These are phyloP conservation scores for Heliocidaris tuberculata DNA, from an alignment of 35 echinoderm and acorn worm species.

Conservation along the genomic window DNA sequence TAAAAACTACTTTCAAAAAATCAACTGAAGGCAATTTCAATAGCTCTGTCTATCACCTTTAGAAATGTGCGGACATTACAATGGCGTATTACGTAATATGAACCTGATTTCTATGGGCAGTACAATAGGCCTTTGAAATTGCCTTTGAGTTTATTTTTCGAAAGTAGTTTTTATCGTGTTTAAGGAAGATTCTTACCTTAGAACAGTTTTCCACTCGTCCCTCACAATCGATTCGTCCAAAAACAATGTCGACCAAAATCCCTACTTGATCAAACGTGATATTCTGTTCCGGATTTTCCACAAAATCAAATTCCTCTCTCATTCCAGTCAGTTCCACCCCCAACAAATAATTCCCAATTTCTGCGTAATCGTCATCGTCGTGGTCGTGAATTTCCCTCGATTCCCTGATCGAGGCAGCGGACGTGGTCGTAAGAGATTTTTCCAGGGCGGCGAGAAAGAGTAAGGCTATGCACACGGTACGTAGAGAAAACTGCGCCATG, in stretches of 20 bases:
- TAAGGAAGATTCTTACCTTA: neutral
- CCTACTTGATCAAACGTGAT: neutral
- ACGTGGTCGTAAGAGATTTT: neutral
- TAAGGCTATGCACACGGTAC: neutral
- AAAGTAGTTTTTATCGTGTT: too few species aligned
- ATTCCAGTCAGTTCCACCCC: neutral
- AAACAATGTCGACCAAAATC: neutral
- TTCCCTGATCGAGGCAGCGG: too few species aligned
- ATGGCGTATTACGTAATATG: too few species aligned
- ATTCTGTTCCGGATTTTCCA: neutral
- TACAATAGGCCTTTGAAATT: too few species aligned
- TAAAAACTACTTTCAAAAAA: too few species aligned
- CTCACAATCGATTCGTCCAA: neutral
- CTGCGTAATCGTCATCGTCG: neutral
- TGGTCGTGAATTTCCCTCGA: too few species aligned
- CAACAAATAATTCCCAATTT: constrained; percentile 28
- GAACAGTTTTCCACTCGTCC: neutral
- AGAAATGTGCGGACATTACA: too few species aligned
- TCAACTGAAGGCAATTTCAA: too few species aligned
- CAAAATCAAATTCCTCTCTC: constrained; percentile 20
- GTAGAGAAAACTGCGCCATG: neutral
- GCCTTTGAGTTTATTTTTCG: too few species aligned
- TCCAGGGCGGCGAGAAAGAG: neutral
- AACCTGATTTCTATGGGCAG: too few species aligned
- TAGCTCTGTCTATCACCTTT: too few species aligned